A percentile compares a stretch with the other conserved stretches of the same genome.
These are phyloP conservation scores for Euthynnus affinis DNA, from an alignment of 2,797 vertebrate species.

Conservation along the genomic window DNA sequence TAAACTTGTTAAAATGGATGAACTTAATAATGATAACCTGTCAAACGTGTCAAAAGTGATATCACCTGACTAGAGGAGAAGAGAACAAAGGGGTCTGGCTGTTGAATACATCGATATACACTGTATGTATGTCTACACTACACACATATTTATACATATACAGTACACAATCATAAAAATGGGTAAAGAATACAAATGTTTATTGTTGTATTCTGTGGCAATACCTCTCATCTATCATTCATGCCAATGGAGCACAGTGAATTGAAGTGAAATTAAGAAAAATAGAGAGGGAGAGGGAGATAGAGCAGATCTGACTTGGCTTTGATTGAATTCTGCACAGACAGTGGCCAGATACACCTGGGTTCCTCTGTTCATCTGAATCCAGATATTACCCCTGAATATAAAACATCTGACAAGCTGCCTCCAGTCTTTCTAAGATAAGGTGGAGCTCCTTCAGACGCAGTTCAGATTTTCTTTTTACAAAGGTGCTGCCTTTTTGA, in stretches of 20 bases:
- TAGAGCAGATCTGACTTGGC: conserved; percentile 62
- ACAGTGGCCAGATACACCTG: conserved; percentile 76
- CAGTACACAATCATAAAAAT: conserved; percentile 17
- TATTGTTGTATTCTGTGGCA: conserved; percentile 40
- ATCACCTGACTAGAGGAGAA: conserved; percentile 22
- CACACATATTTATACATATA: neutral
- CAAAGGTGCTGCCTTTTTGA: conserved; percentile 30
- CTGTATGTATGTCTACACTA: neutral
- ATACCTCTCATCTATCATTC: conserved; percentile 55
- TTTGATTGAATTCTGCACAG: conserved; percentile 79
- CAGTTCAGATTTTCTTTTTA: conserved; percentile 22
- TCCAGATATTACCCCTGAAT: conserved; percentile 74
- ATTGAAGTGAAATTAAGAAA: conserved; percentile 75
- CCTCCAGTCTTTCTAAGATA: conserved; percentile 57
- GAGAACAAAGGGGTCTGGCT: conserved; percentile 10
- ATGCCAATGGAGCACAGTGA: conserved; percentile 46
- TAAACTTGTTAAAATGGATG: conserved; percentile 32
- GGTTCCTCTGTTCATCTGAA: conserved; percentile 75
- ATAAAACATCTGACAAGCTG: conserved; percentile 74
- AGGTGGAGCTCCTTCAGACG: conserved; percentile 53
- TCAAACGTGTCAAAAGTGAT: conserved; percentile 23
- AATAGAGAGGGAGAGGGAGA: conserved; percentile 57
- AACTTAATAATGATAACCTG: conserved; percentile 32
- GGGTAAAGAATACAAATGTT: conserved; percentile 46
- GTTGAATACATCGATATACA: conserved; percentile 15